These are phyloP conservation scores for Saxidomus purpurata DNA, from an alignment of 1,140 invertebrate genomes.

Conservation along the genomic window DNA sequence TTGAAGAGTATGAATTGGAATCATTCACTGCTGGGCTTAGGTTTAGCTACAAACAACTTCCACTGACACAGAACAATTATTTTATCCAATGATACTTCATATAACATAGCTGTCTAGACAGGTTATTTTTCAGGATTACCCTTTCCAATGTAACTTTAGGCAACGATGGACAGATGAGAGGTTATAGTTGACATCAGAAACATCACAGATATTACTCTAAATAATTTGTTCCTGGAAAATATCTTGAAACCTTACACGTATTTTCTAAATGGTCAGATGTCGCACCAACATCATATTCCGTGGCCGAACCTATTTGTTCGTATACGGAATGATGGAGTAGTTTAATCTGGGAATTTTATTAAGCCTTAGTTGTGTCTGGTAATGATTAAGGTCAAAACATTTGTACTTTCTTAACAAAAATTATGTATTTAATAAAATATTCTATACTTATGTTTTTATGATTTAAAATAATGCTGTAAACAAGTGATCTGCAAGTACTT, in stretches of 20 bases:
- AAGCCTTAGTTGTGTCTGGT: no score
- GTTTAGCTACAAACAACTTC: no score
- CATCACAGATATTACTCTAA: constrained; percentile 84
- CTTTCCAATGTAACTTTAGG: constrained; percentile 98
- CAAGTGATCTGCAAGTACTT: no score
- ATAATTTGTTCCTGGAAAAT: constrained; percentile 83
- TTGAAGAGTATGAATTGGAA: no score
- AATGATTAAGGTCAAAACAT: background rate
- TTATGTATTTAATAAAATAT: background rate
- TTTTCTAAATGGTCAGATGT: constrained; percentile 97
- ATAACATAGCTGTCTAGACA: background rate
- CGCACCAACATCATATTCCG: constrained; percentile 98
- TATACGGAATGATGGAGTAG: constrained; percentile 93
- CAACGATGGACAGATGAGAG: constrained; percentile 89
- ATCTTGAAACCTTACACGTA: constrained; percentile 99
- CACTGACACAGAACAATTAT: no score
- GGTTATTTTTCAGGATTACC: constrained; percentile 92
- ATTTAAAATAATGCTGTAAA: background rate
- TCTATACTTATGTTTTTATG: background rate
- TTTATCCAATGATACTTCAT: no score
- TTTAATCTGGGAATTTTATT: constrained; percentile 94
- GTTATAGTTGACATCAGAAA: constrained; percentile 81
- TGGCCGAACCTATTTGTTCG: constrained; percentile 97
- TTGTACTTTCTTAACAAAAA: background rate
- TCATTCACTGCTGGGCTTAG: no score